Evolutionary conservation across 2,797 vertebrate species (phyloP).

Genomic region (Sternarchorhynchus goeldii): DNA sequence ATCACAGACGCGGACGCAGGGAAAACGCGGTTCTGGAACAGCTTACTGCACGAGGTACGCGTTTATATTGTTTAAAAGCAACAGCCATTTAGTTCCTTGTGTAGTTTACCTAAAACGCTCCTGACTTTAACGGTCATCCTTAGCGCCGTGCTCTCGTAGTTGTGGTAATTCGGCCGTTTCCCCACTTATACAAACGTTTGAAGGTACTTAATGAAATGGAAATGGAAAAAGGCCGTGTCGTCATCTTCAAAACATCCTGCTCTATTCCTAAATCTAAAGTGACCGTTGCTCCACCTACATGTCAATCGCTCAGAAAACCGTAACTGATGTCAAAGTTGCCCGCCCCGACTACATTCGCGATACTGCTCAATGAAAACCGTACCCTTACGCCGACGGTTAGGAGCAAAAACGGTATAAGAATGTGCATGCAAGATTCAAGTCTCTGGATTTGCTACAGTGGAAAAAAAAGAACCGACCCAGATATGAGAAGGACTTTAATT

Average conservation of each 20-base stretch:
- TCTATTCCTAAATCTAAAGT: not conserved
- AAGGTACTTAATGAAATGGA: not conserved
- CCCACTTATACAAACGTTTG: not conserved
- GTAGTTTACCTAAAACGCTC: conserved; percentile 57
- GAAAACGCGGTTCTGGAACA: conserved; percentile 46
- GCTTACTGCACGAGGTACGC: conserved; percentile 50
- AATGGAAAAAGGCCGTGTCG: not conserved
- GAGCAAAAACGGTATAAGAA: conserved; percentile 16
- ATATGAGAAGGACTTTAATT: conserved; percentile 38
- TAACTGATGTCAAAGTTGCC: not conserved
- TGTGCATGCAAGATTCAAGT: conserved; percentile 33
- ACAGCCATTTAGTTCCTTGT: conserved; percentile 56
- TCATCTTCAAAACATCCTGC: not conserved
- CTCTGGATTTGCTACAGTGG: conserved; percentile 26
- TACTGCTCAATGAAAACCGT: not conserved
- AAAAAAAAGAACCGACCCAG: conserved; percentile 24
- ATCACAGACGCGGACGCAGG: conserved; percentile 9
- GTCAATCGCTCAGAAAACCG: not conserved
- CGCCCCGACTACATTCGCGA: too few species aligned
- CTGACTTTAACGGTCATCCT: conserved; percentile 61
- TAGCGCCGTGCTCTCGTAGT: conserved; percentile 48
- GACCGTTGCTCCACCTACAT: not conserved
- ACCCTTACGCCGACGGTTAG: not conserved
- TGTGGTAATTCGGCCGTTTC: not conserved
- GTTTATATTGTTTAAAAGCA: conserved; percentile 67